These are phyloP conservation scores for Ciconia maguari DNA, from an alignment of 2,113 vertebrate species.

Conservation along the genomic window DNA sequence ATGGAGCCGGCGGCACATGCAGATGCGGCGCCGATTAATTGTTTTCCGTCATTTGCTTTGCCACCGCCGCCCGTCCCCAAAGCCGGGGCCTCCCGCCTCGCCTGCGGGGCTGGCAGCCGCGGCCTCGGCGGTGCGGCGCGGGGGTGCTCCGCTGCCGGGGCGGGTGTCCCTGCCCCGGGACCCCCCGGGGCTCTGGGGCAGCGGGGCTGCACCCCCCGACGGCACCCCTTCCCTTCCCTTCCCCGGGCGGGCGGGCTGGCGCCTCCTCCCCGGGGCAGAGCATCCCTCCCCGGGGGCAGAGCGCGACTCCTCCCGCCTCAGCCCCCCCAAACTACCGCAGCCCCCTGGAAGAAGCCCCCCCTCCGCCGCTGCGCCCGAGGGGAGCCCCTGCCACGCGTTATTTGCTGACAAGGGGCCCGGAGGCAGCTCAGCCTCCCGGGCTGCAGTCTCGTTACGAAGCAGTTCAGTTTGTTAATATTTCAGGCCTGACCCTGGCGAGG, in stretches of 20 bases:
- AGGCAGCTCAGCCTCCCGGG: constrained; percentile 40
- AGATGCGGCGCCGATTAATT: background rate
- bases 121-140: background rate
- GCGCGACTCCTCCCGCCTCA: background rate
- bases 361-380: background rate
- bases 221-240: background rate
- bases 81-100: background rate
- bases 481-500: constrained; percentile 50
- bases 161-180: background rate
- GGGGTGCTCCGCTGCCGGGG: background rate
- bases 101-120: background rate
- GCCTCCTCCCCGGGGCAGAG: background rate
- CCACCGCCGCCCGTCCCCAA: background rate
- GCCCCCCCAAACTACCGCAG: background rate
- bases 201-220: background rate
- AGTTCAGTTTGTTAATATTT: constrained; percentile 67
- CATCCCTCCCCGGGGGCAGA: background rate
- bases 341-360: background rate
- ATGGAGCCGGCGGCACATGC: background rate
- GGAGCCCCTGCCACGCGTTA: constrained; percentile 24
- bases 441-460: constrained; percentile 59
- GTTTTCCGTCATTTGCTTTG: background rate
- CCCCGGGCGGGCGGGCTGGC: background rate
- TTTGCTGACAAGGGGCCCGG: constrained; percentile 55
- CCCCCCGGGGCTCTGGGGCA: too few species aligned